Conservation (phyloP, 2,888 invertebrate species). For the Mechanitis messenoides region DNA sequence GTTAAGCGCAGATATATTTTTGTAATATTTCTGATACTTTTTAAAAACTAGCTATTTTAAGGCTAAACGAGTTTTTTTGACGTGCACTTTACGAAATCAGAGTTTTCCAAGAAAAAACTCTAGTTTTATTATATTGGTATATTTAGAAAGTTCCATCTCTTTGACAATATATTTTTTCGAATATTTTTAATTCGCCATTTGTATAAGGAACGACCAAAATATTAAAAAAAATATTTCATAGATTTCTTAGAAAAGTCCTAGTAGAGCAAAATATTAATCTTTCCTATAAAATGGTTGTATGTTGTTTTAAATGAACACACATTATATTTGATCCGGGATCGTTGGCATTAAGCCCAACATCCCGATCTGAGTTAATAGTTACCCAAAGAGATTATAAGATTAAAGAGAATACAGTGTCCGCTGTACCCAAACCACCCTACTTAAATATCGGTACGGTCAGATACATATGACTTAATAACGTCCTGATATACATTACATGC, state of each 20-base stretch:
- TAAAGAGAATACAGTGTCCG: constrained; percentile 23
- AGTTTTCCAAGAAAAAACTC: too few relatives aligned
- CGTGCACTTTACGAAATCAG: too few relatives aligned
- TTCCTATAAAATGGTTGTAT: not conserved
- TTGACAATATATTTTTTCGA: too few relatives aligned
- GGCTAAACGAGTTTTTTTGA: too few relatives aligned
- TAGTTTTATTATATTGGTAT: too few relatives aligned
- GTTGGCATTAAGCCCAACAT: constrained; percentile 19
- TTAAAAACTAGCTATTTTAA: too few relatives aligned
- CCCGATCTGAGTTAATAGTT: constrained; percentile 23
- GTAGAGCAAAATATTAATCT: not conserved
- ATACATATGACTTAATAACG: constrained; percentile 1
- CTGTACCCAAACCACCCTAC: constrained; percentile 20
- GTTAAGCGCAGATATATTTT: too few relatives aligned
- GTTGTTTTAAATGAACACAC: constrained; percentile 10
- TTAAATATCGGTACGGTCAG: constrained; percentile 16
- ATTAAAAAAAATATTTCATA: too few relatives aligned
- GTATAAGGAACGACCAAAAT: too few relatives aligned
- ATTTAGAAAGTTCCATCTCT: too few relatives aligned
- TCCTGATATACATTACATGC: not conserved
- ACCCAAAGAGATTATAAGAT: constrained; percentile 24
- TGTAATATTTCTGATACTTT: too few relatives aligned
- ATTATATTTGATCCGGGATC: constrained; percentile 19
- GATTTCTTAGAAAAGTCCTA: not conserved
- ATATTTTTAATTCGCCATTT: too few relatives aligned